Evolutionary conservation across 2,113 vertebrate genomes (phyloP).

Genomic region (Lipophrys pholis): DNA sequence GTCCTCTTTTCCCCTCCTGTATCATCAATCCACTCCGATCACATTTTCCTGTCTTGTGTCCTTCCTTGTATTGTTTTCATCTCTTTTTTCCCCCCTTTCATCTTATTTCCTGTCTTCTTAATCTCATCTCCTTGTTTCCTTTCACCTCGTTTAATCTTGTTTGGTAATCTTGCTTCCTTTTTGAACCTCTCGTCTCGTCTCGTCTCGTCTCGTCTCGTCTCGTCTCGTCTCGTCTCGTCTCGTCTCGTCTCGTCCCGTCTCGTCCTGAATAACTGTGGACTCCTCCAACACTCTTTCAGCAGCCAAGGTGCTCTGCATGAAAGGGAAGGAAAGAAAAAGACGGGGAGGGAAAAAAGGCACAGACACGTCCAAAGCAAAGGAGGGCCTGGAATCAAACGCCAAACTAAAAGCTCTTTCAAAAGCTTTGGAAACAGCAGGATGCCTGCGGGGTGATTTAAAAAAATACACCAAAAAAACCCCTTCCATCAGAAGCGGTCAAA

Average conservation of each 20-base stretch:
- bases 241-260: not conserved
- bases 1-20: not conserved
- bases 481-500: slow-evolving; percentile 53
- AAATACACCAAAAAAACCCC: not conserved
- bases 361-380: slow-evolving; percentile 54
- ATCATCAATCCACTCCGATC: not conserved
- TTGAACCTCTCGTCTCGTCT: not conserved
- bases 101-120: too few relatives aligned
- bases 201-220: not conserved
- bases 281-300: slow-evolving; percentile 59
- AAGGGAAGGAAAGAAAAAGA: slow-evolving; percentile 38
- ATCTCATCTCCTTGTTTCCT: not conserved
- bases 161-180: not conserved
- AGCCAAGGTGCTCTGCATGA: slow-evolving; percentile 61
- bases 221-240: not conserved
- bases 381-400: slow-evolving; percentile 66
- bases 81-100: not conserved
- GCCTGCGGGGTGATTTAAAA: slow-evolving; percentile 60
- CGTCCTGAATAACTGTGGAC: not conserved
- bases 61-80: not conserved
- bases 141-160: not conserved
- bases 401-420: slow-evolving; percentile 66
- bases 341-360: not conserved
- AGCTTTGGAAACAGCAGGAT: slow-evolving; percentile 58
- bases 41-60: not conserved